phyloP scores from a whole-genome alignment of 2,113 vertebrate species.

The Trinectes maculatus region DNA sequence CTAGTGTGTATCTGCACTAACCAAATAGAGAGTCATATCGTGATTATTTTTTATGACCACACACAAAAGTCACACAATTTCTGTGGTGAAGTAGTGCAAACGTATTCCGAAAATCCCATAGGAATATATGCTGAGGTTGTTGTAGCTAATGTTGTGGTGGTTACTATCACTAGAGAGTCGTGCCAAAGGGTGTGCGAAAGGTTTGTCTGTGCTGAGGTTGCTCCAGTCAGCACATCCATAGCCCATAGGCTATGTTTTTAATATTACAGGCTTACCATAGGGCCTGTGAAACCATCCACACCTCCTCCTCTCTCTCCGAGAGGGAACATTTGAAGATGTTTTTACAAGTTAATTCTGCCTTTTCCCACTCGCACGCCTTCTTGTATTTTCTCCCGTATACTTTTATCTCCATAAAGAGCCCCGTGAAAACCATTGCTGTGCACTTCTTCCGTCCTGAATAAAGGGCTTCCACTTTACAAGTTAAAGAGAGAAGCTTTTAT shows the following conservation, averaged over 20 bases:
- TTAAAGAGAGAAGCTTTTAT: constrained; percentile 12
- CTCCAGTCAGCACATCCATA: constrained; percentile 69
- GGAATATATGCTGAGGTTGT: background rate
- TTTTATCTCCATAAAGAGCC: background rate
- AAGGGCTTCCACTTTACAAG: background rate
- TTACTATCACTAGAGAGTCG: constrained; percentile 8
- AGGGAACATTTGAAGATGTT: constrained; percentile 39
- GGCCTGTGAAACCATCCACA: constrained; percentile 37
- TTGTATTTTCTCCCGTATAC: constrained; percentile 17
- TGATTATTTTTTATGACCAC: background rate
- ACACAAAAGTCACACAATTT: background rate
- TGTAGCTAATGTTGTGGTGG: constrained; percentile 19
- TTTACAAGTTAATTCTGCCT: constrained; percentile 33
- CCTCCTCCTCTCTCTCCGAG: constrained; percentile 24
- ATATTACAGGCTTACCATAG: constrained; percentile 40
- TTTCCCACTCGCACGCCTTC: background rate
- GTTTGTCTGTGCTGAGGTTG: constrained; percentile 59
- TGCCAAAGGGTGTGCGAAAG: constrained; percentile 29
- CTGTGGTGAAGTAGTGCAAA: background rate
- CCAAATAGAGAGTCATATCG: background rate
- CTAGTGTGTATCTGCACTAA: constrained; percentile 18
- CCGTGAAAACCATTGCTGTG: background rate
- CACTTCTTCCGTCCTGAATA: background rate
- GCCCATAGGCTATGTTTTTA: constrained; percentile 33
- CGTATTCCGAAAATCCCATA: background rate